Evolutionary conservation across 2,113 vertebrate species (phyloP).

Genomic region (Psophia crepitans): DNA sequence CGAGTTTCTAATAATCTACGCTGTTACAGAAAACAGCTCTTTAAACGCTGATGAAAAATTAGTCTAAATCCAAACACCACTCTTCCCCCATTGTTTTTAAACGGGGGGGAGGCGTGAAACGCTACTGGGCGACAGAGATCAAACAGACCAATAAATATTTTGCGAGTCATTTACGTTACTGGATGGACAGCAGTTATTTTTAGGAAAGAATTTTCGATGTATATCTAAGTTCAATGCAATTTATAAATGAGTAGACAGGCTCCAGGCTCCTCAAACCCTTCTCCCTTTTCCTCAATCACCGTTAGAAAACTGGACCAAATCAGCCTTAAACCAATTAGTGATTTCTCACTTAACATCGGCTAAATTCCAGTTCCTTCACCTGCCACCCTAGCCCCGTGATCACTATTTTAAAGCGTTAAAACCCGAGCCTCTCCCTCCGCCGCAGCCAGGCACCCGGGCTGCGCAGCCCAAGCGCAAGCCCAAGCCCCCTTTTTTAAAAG

Average conservation of each 20-base stretch:
- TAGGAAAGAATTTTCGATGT: neutral
- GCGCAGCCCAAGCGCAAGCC: neutral
- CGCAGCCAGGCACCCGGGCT: neutral
- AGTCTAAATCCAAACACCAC: neutral
- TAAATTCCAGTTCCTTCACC: neutral
- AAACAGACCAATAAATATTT: neutral
- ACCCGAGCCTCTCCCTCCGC: neutral
- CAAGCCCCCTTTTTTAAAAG: neutral
- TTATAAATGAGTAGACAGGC: neutral
- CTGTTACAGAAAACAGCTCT: neutral
- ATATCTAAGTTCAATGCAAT: neutral
- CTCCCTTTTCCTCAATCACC: neutral
- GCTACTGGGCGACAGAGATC: neutral
- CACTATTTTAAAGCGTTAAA: neutral
- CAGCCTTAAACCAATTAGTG: neutral
- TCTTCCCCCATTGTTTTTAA: neutral
- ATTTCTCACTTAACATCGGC: neutral
- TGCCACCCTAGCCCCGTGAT: neutral
- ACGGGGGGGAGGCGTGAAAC: neutral
- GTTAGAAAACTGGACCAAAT: neutral
- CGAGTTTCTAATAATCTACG: neutral
- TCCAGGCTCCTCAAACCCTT: neutral
- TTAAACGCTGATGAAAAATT: neutral
- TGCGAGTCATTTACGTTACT: neutral
- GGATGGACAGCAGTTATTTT: neutral